These are phyloP conservation scores for Hyposoter dolosus DNA, from an alignment of 2,888 invertebrate genomes.

Conservation along the genomic window DNA sequence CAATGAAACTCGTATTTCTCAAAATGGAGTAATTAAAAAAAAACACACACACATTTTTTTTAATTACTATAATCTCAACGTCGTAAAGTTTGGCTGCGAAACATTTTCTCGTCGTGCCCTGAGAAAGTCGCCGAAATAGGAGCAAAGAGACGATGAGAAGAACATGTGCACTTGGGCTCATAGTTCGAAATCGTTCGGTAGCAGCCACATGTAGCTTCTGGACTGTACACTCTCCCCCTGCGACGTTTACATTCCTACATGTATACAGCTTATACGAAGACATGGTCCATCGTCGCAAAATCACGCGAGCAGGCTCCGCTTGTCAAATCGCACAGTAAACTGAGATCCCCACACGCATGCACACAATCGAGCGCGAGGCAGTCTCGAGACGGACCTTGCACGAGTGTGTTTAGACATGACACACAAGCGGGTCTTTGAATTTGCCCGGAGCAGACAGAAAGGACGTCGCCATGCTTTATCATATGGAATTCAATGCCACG, in stretches of 20 bases:
- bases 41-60: neutral
- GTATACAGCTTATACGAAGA: constrained; percentile 5
- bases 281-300: neutral
- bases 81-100: neutral
- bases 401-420: neutral
- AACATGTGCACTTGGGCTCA: constrained; percentile 6
- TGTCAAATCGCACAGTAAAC: constrained; percentile 19
- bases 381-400: neutral
- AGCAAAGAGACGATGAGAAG: constrained; percentile 33
- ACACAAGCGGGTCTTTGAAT: constrained; percentile 38
- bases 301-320: neutral
- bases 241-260: constrained; percentile 3
- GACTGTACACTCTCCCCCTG: constrained; percentile 11
- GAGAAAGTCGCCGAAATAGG: neutral
- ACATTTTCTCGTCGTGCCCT: neutral
- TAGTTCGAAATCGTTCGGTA: constrained; percentile 12
- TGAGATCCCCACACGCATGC: neutral
- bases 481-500: constrained; percentile 46
- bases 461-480: constrained; percentile 42
- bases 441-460: constrained; percentile 46
- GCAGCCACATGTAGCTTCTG: constrained; percentile 36
- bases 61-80: neutral
- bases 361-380: neutral
- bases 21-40: neutral
- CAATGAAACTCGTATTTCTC: neutral